Base-by-base conservation (phyloP, 2,113 vertebrate genomes). In the Saccopteryx bilineata region DNA sequence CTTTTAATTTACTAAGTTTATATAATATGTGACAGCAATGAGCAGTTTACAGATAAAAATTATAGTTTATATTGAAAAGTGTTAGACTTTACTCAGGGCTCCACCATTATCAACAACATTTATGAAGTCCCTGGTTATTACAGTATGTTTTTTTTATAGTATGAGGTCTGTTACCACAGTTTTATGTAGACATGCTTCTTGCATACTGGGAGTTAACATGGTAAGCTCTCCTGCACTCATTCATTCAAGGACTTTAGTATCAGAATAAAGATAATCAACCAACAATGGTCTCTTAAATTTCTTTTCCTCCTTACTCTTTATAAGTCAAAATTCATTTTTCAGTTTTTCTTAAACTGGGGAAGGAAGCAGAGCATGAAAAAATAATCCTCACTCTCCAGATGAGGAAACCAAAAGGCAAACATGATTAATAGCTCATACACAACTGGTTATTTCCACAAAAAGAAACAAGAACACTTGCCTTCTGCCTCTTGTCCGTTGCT, bases 281-380 rank as follows among this genome's bases (percentile, higher is more conserved):
- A 74, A 24, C 17, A 56, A 10, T 23, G 21, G 17, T 63, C 28
- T 60, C 23, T 46, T 60, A 14, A 7, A 69, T 39, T 86, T 81
- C 58, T 5, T 58, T 79, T 78, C 60, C 6, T 72, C 19, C 31
- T 72, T 50, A 50, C 7, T 54, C 31, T 83, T 89, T 54, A 28
- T 2, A 92, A 83, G 46, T 48, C 78, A 86, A 14, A 3, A 13
- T 46, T 65, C 21, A 24, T 78, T 92, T 92, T 61, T 66, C 71
- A 96, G 33, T 60, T 79, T 97, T 89, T 85, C 8, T 48, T 56
- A 94, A 69, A 23, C 33, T 5, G 13, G 17, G 72, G 18, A 63
- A 79, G 80, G 52, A 93, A 95, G 46, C 26, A 93, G 86, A 91
- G 24, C 48, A 23, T 80, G 50, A 95, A 90, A 96, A 96, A 92